Evolutionary conservation across 2,113 vertebrate species (phyloP), one percentile per base, ranked within the genome.

Genomic region (Rhea americana): DNA sequence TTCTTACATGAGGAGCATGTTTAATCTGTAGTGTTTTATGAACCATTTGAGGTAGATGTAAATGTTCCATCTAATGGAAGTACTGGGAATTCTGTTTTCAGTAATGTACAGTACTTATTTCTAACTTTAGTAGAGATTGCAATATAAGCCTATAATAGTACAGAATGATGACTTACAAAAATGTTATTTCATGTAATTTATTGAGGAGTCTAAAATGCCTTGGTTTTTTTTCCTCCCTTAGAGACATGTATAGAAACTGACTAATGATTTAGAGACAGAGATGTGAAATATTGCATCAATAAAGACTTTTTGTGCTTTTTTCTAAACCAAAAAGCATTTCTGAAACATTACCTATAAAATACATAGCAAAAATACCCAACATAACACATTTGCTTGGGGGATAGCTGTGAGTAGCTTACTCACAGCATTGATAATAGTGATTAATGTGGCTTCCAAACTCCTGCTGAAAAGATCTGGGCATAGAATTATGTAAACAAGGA

Each of bases 281-380:
- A 70, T 83, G 37, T 91, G 83, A 94, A 95, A 70, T 77, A 66
- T 4, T 86, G 37, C 59, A 77, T 85, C 82, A 83, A n/a, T 94
- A 90, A 58, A 73, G 39, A 75, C 10, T n/a, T 71, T 73, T 77
- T 48, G 11, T 35, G 3, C 4, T n/a, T 53, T 61, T 62, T 61
- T 45, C 43, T 61, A 80, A 82, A 48, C 5, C 8, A 50, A 80
- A 81, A 90, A 67, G 2, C 45, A 35, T 65, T 90, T 74, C 61
- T 87, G 70, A 81, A 82, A 67, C 66, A 50, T 30, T 83, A 39
- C 37, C 25, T 74, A 18, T 88, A 55, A 93, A 88, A 92, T 51
- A 61, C 30, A 12, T 85, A 22, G n/a, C 59, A 66, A 73, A 85
- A 66, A 73, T 77, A 62, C 22, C 16, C 59, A 70, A 2, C 32